Evolutionary conservation across 2,113 vertebrate genomes (phyloP).

Genomic region (Serinus canaria): DNA sequence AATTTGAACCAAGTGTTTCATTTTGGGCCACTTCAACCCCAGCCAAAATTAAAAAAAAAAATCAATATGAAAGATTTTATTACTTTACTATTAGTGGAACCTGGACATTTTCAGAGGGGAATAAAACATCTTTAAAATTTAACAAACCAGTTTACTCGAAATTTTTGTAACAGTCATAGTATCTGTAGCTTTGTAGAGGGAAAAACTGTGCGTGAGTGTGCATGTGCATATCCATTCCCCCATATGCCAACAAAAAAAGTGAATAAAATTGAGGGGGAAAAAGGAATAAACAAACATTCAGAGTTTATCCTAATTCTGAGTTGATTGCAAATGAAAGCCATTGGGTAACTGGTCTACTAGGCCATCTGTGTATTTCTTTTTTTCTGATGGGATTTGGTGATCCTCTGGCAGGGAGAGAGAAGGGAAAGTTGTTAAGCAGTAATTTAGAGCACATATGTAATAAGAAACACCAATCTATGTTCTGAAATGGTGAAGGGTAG

Average conservation of each 20-base stretch:
- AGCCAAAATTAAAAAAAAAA: neutral
- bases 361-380: neutral
- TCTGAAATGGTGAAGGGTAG: neutral
- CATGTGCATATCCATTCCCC: neutral
- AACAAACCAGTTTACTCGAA: neutral
- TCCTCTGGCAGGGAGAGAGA: neutral
- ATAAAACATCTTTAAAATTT: neutral
- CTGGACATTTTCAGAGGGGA: neutral
- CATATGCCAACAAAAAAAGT: neutral
- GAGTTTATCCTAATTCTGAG: conserved; percentile 18
- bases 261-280: neutral
- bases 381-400: neutral
- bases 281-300: conserved; percentile 8
- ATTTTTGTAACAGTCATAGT: neutral
- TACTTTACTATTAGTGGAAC: neutral
- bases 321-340: neutral
- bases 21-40: conserved; percentile 1
- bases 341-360: neutral
- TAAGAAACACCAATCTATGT: neutral
- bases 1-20: conserved; percentile 47
- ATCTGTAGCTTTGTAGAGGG: neutral
- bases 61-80: neutral
- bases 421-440: neutral
- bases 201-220: accelerated
- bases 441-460: neutral